Base-by-base conservation (phyloP, 1,140 invertebrate species). In the Zaprionus africanus region DNA sequence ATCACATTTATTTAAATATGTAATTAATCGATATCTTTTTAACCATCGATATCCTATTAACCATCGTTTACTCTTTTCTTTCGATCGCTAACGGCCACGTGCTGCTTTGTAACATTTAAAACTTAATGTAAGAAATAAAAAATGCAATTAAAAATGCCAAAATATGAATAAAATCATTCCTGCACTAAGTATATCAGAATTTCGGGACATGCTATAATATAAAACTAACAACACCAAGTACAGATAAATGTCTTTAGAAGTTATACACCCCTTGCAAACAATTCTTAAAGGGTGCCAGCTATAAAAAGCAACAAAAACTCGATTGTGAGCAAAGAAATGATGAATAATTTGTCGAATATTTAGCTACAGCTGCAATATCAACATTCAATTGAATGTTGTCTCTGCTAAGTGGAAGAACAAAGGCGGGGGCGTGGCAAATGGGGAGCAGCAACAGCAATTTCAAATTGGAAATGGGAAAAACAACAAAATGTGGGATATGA, bases 401-500 rank as follows among this genome's bases (percentile, higher is more conserved):
- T 46, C 3, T 17, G 1, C 41, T 19, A 46, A 17, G 41, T 46
- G 41, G 41, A 17, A 46, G 41, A 17, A 17, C 41, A 9, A 7
- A 46, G 41, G n/a, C 2, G n/a, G 41, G 41, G 2, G 41, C 7
- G 41, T 7, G 7, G 6, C 31, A 34, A 34, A 11, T 9, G 31
- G 31, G 31, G 0, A 26, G 38, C 41, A 46, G 41, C n/a, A 46
- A 7, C 41, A 46, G 46, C 46, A 51, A 51, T 51, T 51, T 51
- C 4, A 51, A 51, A 51, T 51, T 51, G 46, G 12, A 51, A 51
- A 24, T 51, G 63, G 62, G 4, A 64, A 78, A 69, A 62, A 60
- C 36, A 78, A 70, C 24, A 38, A 66, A 62, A 41, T 51, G 12
- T 38, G 58, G 38, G 64, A 59, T 65, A 76, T 75, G 73, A 71